Conservation (phyloP, 1,140 invertebrate species). For the Nixonia krombeini region DNA sequence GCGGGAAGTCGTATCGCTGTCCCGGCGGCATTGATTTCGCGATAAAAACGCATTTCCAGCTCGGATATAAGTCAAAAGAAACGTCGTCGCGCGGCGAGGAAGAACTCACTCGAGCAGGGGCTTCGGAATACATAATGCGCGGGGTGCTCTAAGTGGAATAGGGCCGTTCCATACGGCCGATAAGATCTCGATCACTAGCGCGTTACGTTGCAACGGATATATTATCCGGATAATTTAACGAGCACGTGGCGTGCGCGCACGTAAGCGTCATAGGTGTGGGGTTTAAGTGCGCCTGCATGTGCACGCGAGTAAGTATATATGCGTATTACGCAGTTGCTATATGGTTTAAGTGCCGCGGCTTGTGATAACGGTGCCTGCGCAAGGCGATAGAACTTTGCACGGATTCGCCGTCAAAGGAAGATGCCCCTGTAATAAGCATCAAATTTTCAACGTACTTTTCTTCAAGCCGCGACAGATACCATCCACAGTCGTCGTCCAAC, state of each 20-base stretch:
- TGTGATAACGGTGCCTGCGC: slow-evolving; percentile 3
- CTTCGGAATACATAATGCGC: slow-evolving; percentile 36
- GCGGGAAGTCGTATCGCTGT: slow-evolving; percentile 35
- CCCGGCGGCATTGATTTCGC: slow-evolving; percentile 28
- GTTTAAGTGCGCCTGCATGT: background rate
- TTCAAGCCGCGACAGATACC: no score
- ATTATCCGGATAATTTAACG: slow-evolving; percentile 50
- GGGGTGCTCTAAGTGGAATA: slow-evolving; percentile 41
- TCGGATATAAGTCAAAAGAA: slow-evolving; percentile 17
- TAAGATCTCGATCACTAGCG: slow-evolving; percentile 47
- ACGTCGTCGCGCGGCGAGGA: slow-evolving; percentile 35
- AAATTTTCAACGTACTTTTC: background rate
- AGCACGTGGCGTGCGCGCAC: slow-evolving; percentile 39
- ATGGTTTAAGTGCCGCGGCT: slow-evolving; percentile 4
- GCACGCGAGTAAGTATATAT: background rate
- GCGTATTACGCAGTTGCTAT: slow-evolving; percentile 2
- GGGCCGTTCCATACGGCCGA: slow-evolving; percentile 48
- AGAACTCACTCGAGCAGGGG: slow-evolving; percentile 34
- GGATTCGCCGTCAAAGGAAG: background rate
- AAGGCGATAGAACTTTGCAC: background rate
- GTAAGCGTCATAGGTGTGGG: slow-evolving; percentile 15
- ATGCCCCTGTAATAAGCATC: no score
- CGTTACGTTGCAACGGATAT: slow-evolving; percentile 46
- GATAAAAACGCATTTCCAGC: slow-evolving; percentile 37
- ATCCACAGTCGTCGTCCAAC: no score